These are phyloP conservation scores for Drosophila yakuba DNA, from an alignment of 1,140 invertebrate genomes.

Conservation along the genomic window DNA sequence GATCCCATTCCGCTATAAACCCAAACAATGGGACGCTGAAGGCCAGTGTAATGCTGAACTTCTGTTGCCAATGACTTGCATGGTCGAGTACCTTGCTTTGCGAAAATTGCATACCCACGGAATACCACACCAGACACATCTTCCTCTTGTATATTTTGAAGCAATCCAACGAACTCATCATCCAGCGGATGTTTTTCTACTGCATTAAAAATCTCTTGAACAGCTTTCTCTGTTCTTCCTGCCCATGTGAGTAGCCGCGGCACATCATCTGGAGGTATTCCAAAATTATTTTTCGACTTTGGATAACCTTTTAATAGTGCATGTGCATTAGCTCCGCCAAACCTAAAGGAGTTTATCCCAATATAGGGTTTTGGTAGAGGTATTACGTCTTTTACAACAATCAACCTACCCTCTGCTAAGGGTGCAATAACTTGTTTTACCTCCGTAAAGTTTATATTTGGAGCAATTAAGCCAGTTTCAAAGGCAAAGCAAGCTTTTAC, in stretches of 20 bases:
- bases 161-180: slow-evolving; percentile 86
- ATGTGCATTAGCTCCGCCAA: slow-evolving; percentile 92
- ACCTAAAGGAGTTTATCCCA: slow-evolving; percentile 94
- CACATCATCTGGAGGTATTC: slow-evolving; percentile 85
- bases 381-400: slow-evolving; percentile 89
- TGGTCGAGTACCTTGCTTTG: slow-evolving; percentile 85
- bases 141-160: slow-evolving; percentile 86
- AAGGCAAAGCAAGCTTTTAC: slow-evolving; percentile 92
- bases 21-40: slow-evolving; percentile 91
- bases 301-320: slow-evolving; percentile 88
- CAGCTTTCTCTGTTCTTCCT: slow-evolving; percentile 87
- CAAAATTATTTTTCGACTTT: slow-evolving; percentile 86
- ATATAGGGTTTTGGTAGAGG: slow-evolving; percentile 87
- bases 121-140: slow-evolving; percentile 87
- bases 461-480: slow-evolving; percentile 90
- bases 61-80: slow-evolving; percentile 84
- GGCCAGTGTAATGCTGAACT: slow-evolving; percentile 87
- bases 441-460: slow-evolving; percentile 91
- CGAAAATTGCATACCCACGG: slow-evolving; percentile 86
- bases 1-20: slow-evolving; percentile 96
- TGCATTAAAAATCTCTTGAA: slow-evolving; percentile 89
- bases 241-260: slow-evolving; percentile 86
- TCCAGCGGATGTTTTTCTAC: slow-evolving; percentile 87
- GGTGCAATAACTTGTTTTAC: slow-evolving; percentile 91
- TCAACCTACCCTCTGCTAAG: slow-evolving; percentile 89